Conservation (phyloP, 2,888 invertebrate genomes). For the Melinaea menophilus region DNA sequence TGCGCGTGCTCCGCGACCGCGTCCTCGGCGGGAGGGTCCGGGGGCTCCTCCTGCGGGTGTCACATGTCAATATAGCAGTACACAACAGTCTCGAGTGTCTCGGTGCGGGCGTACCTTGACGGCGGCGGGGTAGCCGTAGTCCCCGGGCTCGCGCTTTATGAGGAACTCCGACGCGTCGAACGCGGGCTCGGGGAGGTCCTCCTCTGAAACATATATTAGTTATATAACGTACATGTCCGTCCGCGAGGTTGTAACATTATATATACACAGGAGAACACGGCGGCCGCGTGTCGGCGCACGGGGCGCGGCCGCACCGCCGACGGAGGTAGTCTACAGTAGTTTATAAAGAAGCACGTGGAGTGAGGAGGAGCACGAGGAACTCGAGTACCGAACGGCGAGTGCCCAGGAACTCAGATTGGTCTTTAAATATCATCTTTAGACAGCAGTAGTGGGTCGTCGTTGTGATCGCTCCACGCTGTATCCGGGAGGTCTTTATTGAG, state of each 20-base stretch:
- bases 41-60: slow-evolving; percentile 62
- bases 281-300: too few species aligned
- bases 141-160: slow-evolving; percentile 67
- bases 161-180: slow-evolving; percentile 93
- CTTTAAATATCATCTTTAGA: too few species aligned
- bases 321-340: too few species aligned
- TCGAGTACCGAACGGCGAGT: too few species aligned
- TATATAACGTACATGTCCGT: background rate
- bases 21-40: slow-evolving; percentile 47
- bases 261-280: background rate
- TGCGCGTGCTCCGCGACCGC: slow-evolving; percentile 46
- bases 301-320: too few species aligned
- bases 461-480: too few species aligned
- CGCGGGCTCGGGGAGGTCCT: slow-evolving; percentile 83
- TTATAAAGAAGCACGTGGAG: too few species aligned
- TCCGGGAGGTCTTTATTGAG: too few species aligned
- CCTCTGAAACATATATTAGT: slow-evolving; percentile 42
- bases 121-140: slow-evolving; percentile 62
- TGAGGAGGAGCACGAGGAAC: too few species aligned
- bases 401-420: too few species aligned
- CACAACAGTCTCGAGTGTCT: background rate
- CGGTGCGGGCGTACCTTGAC: slow-evolving; percentile 52
- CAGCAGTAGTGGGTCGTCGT: too few species aligned
- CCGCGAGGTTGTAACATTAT: background rate
- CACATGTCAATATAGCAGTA: background rate